phyloP scores from a whole-genome alignment of 2,113 vertebrate species.

The Naja naja region DNA sequence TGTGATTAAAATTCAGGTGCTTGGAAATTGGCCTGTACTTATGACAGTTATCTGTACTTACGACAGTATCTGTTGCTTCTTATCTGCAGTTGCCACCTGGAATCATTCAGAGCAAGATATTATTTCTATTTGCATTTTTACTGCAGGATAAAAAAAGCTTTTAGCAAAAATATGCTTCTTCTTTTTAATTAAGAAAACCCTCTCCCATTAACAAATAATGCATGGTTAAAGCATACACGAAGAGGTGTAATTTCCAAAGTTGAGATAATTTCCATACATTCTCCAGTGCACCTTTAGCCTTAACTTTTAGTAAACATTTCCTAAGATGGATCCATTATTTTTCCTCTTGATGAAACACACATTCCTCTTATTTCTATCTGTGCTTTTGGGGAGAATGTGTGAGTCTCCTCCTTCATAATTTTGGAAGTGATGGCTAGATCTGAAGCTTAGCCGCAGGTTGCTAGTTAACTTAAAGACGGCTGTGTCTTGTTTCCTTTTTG shows the following conservation, averaged over 20 bases:
- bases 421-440: not conserved
- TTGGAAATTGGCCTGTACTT: no score
- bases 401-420: not conserved
- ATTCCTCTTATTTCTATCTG: not conserved
- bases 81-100: no score
- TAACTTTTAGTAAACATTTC: not conserved
- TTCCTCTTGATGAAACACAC: not conserved
- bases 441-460: not conserved
- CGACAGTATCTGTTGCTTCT: no score
- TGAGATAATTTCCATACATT: not conserved
- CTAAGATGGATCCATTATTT: not conserved
- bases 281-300: not conserved
- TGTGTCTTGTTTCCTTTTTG: not conserved
- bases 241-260: not conserved
- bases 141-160: no score
- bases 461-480: not conserved
- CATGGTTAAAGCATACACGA: not conserved
- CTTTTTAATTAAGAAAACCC: no score
- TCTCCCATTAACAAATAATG: not conserved
- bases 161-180: no score
- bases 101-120: no score
- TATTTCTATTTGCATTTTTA: no score
- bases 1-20: no score
- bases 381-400: not conserved
- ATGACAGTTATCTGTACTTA: no score